phyloP scores from a whole-genome alignment of 2,888 invertebrate genomes.

The Pharmacophagus antenor region DNA sequence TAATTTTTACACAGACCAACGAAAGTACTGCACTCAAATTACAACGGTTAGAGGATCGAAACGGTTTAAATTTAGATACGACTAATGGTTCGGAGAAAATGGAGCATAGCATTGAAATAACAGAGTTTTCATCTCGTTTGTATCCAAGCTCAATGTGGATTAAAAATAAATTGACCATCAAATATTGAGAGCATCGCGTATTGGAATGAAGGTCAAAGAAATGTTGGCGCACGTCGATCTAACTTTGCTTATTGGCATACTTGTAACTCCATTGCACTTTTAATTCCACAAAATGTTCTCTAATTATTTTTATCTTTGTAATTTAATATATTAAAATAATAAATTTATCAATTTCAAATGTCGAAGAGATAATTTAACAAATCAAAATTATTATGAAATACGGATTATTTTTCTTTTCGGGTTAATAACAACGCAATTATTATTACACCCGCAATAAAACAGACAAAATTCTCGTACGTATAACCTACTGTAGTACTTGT shows the following conservation, averaged over 20 bases:
- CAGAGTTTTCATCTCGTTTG: conserved; percentile 21
- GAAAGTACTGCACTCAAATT: conserved; percentile 42
- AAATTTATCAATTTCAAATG: too few species aligned
- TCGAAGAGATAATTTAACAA: too few species aligned
- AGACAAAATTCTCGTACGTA: too few species aligned
- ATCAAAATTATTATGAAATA: too few species aligned
- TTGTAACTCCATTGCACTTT: conserved; percentile 15
- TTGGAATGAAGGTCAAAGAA: conserved; percentile 67
- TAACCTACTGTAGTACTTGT: too few species aligned
- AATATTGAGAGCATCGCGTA: conserved; percentile 65
- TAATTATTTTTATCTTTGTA: background rate
- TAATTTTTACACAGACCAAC: conserved; percentile 38
- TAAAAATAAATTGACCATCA: conserved; percentile 73
- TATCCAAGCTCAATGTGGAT: conserved; percentile 35
- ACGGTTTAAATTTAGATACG: conserved; percentile 18
- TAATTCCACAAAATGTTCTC: background rate
- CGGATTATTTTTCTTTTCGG: too few species aligned
- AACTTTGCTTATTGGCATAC: conserved; percentile 7
- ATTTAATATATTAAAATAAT: background rate
- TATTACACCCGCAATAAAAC: too few species aligned
- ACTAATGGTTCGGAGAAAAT: conserved; percentile 21
- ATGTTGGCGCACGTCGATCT: conserved; percentile 69
- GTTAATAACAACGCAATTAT: too few species aligned
- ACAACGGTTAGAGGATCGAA: conserved; percentile 26
- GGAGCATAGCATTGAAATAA: conserved; percentile 29